Conservation (phyloP, 2,888 invertebrate species). For the Dichetophora obliterata region DNA sequence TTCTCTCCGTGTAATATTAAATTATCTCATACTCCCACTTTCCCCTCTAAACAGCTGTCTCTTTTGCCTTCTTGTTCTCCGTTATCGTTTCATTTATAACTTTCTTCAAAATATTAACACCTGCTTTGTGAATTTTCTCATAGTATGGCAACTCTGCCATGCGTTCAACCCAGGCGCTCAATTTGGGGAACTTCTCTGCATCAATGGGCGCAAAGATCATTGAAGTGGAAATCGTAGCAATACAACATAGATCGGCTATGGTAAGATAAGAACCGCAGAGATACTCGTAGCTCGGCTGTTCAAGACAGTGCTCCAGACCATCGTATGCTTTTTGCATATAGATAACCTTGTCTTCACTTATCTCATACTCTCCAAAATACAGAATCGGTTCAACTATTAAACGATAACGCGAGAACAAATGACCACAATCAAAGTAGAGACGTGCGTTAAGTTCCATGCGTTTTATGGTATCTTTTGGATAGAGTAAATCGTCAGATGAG, state of each 20-base stretch:
- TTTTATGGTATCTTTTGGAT: slow-evolving; percentile 72
- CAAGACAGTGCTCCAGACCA: slow-evolving; percentile 67
- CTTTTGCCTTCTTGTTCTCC: slow-evolving; percentile 49
- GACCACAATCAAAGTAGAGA: slow-evolving; percentile 65
- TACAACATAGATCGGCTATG: slow-evolving; percentile 70
- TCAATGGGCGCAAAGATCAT: slow-evolving; percentile 69
- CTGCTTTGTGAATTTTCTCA: slow-evolving; percentile 67
- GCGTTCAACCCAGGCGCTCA: slow-evolving; percentile 69
- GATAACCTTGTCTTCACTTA: slow-evolving; percentile 66
- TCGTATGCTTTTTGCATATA: slow-evolving; percentile 70
- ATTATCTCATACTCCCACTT: not conserved
- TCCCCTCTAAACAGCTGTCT: slow-evolving; percentile 15
- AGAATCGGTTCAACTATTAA: slow-evolving; percentile 65
- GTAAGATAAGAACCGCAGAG: slow-evolving; percentile 68
- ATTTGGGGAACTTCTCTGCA: slow-evolving; percentile 67
- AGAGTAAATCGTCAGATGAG: slow-evolving; percentile 71
- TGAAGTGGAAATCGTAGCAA: slow-evolving; percentile 69
- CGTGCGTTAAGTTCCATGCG: slow-evolving; percentile 70
- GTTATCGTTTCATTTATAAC: slow-evolving; percentile 53
- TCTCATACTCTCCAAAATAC: slow-evolving; percentile 65
- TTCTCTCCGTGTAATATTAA: not conserved
- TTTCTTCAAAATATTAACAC: slow-evolving; percentile 61
- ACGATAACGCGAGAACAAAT: slow-evolving; percentile 63
- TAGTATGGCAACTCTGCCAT: slow-evolving; percentile 69
- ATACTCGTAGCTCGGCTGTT: slow-evolving; percentile 48